phyloP scores from a whole-genome alignment of 1,140 invertebrate species.

The Caenorhabditis brenneri region DNA sequence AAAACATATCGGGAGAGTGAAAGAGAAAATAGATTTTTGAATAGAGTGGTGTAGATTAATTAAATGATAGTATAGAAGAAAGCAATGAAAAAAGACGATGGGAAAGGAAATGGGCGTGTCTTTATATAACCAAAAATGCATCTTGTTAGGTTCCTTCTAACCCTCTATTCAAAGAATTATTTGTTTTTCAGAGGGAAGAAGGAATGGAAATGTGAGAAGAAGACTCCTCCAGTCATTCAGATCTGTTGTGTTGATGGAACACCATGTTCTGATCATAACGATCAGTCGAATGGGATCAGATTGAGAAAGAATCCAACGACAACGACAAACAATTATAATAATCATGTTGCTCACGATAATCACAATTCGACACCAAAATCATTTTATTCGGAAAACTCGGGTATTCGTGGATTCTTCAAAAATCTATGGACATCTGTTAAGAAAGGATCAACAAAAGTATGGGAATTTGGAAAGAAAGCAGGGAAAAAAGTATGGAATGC shows the following conservation, averaged over 20 bases:
- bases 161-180: background rate
- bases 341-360: constrained; percentile 11
- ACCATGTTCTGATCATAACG: constrained; percentile 14
- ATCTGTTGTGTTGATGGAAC: constrained; percentile 29
- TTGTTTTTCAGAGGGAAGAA: constrained; percentile 46
- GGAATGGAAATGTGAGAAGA: constrained; percentile 51
- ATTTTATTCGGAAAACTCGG: constrained; percentile 24
- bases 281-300: constrained; percentile 2
- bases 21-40: background rate
- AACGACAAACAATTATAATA: background rate
- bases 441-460: background rate
- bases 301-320: background rate
- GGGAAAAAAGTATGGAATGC: background rate
- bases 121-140: no score
- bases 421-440: background rate
- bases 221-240: background rate
- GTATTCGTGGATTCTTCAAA: constrained; percentile 11
- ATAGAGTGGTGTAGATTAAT: constrained; percentile 15
- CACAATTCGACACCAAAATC: constrained; percentile 28
- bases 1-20: no score
- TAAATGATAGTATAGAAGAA: constrained; percentile 38
- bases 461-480: constrained; percentile 23
- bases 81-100: background rate
- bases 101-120: background rate
- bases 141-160: no score